These are phyloP conservation scores for Megaceryle maxima DNA, from an alignment of 2,113 vertebrate species.

Conservation along the genomic window DNA sequence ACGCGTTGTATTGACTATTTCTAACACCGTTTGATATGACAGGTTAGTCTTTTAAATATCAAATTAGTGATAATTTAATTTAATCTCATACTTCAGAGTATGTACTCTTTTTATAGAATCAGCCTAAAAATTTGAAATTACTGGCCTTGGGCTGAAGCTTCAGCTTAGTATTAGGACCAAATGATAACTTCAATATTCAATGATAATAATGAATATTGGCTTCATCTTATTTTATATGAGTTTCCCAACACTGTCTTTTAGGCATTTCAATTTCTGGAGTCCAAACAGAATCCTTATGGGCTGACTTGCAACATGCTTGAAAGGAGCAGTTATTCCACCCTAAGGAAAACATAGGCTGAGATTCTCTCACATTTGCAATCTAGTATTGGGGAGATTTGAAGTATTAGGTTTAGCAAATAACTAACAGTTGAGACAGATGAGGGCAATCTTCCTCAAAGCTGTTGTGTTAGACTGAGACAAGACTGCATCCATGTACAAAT, in stretches of 20 bases:
- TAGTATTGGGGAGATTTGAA: not conserved
- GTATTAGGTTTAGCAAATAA: conserved; percentile 21
- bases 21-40: not conserved
- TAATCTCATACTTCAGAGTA: not conserved
- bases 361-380: not conserved
- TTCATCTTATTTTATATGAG: not conserved
- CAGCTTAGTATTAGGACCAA: not conserved
- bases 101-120: not conserved
- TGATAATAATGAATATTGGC: not conserved
- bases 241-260: not conserved
- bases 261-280: not conserved
- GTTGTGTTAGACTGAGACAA: conserved; percentile 29
- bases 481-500: conserved; percentile 12
- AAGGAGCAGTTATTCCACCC: not conserved
- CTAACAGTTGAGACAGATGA: conserved; percentile 29
- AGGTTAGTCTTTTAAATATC: not conserved
- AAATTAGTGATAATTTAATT: not conserved
- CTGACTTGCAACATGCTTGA: not conserved
- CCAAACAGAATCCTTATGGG: not conserved
- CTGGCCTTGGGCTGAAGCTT: not conserved
- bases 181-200: not conserved
- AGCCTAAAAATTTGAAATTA: not conserved
- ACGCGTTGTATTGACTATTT: not conserved
- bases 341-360: not conserved
- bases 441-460: conserved; percentile 54